A percentile compares a stretch with the other conserved stretches of the same genome.
These are phyloP conservation scores for Ichneumoninae sp. DNA, from an alignment of 2,888 invertebrate species.

Conservation along the genomic window DNA sequence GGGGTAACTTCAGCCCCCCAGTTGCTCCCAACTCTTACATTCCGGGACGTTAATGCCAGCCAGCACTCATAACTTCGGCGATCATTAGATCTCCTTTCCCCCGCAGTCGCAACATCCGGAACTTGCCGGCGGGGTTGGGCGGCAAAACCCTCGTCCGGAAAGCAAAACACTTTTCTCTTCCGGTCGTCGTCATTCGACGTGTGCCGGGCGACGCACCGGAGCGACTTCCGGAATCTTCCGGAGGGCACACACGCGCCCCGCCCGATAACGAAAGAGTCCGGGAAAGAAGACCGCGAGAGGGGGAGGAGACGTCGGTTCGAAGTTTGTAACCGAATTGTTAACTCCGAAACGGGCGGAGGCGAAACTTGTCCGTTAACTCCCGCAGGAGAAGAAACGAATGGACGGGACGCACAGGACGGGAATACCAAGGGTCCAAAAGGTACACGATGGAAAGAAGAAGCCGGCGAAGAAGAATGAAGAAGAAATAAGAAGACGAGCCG, in stretches of 20 bases:
- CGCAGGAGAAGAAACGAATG: conserved; percentile 69
- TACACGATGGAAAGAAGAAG: conserved; percentile 40
- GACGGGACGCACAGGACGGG: conserved; percentile 62
- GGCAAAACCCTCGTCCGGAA: neutral
- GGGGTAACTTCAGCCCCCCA: neutral
- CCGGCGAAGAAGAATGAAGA: conserved; percentile 14
- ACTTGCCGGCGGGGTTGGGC: neutral
- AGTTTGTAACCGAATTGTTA: conserved; percentile 82
- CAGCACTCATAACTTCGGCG: conserved; percentile 26
- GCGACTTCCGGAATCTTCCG: conserved; percentile 9
- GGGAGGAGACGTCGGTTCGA: conserved; percentile 62
- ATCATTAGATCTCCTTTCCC: conserved; percentile 54
- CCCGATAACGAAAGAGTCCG: conserved; percentile 19
- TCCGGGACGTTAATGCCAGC: neutral
- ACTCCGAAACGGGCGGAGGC: conserved; percentile 72
- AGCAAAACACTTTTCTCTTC: conserved; percentile 24
- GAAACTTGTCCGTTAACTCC: conserved; percentile 79
- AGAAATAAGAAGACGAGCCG: neutral
- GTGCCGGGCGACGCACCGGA: neutral
- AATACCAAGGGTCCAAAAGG: conserved; percentile 46
- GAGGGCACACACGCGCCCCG: conserved; percentile 29
- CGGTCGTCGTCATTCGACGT: conserved; percentile 7
- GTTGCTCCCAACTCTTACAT: neutral
- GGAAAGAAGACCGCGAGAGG: conserved; percentile 35
- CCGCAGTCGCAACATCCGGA: neutral